These are phyloP conservation scores for Pampus argenteus DNA, from an alignment of 2,797 vertebrate species.

Conservation along the genomic window DNA sequence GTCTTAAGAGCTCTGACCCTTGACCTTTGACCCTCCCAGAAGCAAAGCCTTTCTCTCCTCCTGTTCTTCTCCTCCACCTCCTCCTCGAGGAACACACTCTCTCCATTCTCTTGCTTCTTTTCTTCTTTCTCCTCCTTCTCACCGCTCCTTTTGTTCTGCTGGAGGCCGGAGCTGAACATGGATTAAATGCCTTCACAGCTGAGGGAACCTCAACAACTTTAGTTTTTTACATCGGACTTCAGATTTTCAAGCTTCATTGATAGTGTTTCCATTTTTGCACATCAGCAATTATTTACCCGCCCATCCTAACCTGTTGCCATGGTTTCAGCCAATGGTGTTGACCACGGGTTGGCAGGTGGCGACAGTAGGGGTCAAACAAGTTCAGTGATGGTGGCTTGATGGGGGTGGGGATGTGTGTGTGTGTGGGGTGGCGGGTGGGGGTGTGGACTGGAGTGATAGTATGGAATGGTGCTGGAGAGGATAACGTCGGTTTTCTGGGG, in stretches of 20 bases:
- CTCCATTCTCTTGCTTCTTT: conserved; percentile 47
- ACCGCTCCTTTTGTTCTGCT: conserved; percentile 48
- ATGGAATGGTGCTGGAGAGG: conserved; percentile 24
- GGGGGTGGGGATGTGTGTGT: conserved; percentile 60
- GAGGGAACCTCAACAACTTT: conserved; percentile 45
- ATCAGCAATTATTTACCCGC: conserved; percentile 33
- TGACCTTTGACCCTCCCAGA: conserved; percentile 55
- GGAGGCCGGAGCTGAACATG: conserved; percentile 30
- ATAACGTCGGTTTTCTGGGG: conserved; percentile 38
- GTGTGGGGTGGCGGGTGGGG: conserved; percentile 1
- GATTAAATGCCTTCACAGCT: conserved; percentile 59
- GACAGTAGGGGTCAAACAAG: conserved; percentile 58
- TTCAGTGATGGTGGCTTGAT: conserved; percentile 56
- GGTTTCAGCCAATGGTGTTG: conserved; percentile 64
- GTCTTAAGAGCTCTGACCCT: conserved; percentile 58
- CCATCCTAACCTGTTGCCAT: conserved; percentile 72
- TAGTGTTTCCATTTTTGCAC: conserved; percentile 25
- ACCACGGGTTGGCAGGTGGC: conserved; percentile 39
- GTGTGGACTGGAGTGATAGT: conserved; percentile 11
- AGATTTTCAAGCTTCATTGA: conserved; percentile 27
- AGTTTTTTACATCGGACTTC: conserved; percentile 15
- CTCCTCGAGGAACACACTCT: conserved; percentile 40
- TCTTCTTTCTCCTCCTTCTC: conserved; percentile 45
- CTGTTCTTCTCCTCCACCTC: conserved; percentile 25
- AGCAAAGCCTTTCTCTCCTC: conserved; percentile 39